Conservation (phyloP, 2,888 invertebrate genomes). For the Drosophila dives region DNA sequence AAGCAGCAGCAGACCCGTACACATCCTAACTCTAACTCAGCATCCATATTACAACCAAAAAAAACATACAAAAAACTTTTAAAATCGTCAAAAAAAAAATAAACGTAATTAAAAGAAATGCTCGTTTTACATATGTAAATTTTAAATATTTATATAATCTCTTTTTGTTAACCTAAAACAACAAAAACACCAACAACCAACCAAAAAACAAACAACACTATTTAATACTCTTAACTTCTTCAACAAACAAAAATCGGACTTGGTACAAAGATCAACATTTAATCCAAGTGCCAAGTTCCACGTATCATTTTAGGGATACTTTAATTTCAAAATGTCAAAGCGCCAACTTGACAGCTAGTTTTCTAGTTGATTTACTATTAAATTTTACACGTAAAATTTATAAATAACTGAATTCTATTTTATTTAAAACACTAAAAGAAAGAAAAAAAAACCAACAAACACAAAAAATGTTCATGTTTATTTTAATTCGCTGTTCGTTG, state of each 20-base stretch:
- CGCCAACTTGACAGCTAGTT: conserved; percentile 74
- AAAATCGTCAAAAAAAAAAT: conserved; percentile 78
- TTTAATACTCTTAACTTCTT: conserved; percentile 72
- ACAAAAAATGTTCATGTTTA: conserved; percentile 56
- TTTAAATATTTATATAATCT: conserved; percentile 67
- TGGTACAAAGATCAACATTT: conserved; percentile 37
- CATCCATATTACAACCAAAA: conserved; percentile 66
- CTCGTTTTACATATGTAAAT: conserved; percentile 80
- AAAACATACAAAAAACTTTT: conserved; percentile 61
- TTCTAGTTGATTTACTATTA: conserved; percentile 77
- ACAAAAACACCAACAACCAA: conserved; percentile 31
- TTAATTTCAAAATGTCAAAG: conserved; percentile 63
- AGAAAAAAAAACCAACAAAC: conserved; percentile 49
- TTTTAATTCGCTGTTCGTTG: conserved; percentile 66
- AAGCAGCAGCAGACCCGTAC: conserved; percentile 78
- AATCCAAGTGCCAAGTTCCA: conserved; percentile 48
- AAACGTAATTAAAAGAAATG: conserved; percentile 79
- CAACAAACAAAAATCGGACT: conserved; percentile 55
- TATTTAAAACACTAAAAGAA: conserved; percentile 62
- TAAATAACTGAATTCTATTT: conserved; percentile 69
- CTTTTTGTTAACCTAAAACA: conserved; percentile 65
- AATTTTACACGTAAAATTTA: conserved; percentile 81
- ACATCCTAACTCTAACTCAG: conserved; percentile 77
- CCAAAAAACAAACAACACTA: conserved; percentile 46
- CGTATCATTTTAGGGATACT: conserved; percentile 72